These are phyloP conservation scores for Callipepla squamata DNA, from an alignment of 2,113 vertebrate species.

Conservation along the genomic window DNA sequence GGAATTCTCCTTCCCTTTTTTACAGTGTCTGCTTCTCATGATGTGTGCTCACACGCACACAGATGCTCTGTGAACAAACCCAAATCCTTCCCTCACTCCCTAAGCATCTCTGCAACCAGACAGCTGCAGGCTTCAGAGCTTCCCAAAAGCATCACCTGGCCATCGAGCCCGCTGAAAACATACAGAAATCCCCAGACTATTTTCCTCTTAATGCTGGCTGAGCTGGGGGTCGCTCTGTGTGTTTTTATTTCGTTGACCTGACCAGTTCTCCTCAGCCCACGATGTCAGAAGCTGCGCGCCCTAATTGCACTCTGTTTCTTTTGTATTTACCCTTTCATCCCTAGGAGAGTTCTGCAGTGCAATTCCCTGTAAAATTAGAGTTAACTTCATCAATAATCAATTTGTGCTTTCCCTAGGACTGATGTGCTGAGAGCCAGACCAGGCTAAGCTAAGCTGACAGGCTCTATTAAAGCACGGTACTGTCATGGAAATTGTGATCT, in stretches of 20 bases:
- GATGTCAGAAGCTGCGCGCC: background rate
- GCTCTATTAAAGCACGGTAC: conserved; percentile 20
- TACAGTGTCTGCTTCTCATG: background rate
- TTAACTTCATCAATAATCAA: background rate
- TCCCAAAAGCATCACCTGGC: background rate
- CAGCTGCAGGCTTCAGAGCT: conserved; percentile 5
- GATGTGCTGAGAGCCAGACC: conserved; percentile 17
- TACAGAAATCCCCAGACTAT: background rate
- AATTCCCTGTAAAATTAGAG: background rate
- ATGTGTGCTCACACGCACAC: background rate
- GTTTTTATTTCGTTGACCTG: background rate
- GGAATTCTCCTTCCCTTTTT: background rate
- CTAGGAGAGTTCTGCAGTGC: background rate
- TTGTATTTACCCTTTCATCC: background rate
- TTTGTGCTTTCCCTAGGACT: background rate
- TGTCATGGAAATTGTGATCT: conserved; percentile 48
- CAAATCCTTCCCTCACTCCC: background rate
- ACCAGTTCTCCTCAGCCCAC: background rate
- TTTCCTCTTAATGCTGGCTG: background rate
- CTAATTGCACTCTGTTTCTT: background rate
- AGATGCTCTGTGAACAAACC: background rate
- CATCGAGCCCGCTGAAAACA: background rate
- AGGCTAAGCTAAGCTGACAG: conserved; percentile 43
- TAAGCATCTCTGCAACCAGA: background rate
- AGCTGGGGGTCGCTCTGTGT: background rate